A percentile compares a stretch with the other conserved stretches of the same genome.
Conservation (phyloP, 2,113 vertebrate genomes). For the Catharus minimus region DNA sequence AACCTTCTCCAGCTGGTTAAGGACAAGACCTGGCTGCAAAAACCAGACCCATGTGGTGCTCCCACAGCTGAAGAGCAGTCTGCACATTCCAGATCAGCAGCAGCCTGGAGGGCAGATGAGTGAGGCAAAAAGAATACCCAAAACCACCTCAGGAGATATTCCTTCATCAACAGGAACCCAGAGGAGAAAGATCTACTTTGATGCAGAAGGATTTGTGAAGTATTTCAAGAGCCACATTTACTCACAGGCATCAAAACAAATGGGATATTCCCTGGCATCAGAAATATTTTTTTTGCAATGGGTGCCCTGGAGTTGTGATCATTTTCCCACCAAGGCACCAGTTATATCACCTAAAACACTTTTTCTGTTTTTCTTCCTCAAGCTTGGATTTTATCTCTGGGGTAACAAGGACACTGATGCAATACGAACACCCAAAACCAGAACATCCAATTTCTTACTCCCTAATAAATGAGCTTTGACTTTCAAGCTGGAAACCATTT, state of each 20-base stretch:
- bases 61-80: background rate
- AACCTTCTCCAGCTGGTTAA: background rate
- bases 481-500: background rate
- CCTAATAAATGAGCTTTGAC: background rate
- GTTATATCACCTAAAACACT: background rate
- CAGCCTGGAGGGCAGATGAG: background rate
- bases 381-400: background rate
- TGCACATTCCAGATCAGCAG: background rate
- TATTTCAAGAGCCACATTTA: background rate
- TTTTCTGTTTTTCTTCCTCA: background rate
- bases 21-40: background rate
- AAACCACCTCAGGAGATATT: background rate
- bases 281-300: background rate
- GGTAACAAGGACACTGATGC: background rate
- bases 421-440: background rate
- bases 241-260: accelerated
- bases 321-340: background rate
- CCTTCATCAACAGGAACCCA: background rate
- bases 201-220: background rate
- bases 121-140: accelerated
- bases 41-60: background rate
- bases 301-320: background rate
- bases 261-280: background rate
- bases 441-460: background rate
- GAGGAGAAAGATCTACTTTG: background rate